Base-by-base conservation (phyloP, 2,797 vertebrate genomes). In the Echeneis naucrates region DNA sequence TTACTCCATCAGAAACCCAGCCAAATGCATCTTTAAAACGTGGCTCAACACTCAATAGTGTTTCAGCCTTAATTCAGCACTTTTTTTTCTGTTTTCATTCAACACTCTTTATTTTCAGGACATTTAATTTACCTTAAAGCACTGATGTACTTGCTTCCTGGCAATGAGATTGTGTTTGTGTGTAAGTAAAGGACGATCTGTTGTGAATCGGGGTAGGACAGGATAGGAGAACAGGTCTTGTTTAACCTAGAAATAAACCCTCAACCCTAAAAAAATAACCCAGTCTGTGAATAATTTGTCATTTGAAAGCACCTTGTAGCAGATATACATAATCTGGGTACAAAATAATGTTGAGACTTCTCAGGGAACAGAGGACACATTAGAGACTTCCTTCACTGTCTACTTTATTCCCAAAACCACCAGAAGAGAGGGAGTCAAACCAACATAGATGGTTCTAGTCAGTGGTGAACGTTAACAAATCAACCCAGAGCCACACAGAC, bases 341-440 rank as follows among this genome's bases (percentile, higher is more conserved):
- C n/a, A 40, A 48, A 72, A 55, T 44, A 11, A 48, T n/a, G 11
- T 48, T 47, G 44, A 53, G 21, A 57, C 5, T 14, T 66, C 30
- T 60, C 44, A 78, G 37, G 74, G 30, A 88, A 77, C 45, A 83
- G 40, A 82, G 35, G 54, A 87, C 81, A 77, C 69, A 54, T 64
- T 14, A 40, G n/a, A 74, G 60, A 78, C 44, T 23, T 68, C 86
- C 78, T 86, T 70, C 69, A 70, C 62, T 52, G 58, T 90, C 81
- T 84, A 85, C 75, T 88, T 89, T 90, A 91, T 92, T 92, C 84
- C 89, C 85, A 89, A 88, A 90, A 75, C 79, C 68, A 89, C 86
- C 86, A 83, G 80, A 82, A 91, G 84, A 89, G 77, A 90, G 92
- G 67, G 83, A 76, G 82, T 78, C 84, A 89, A 89, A 86, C 74